These are phyloP conservation scores for Ladona fulva DNA, from an alignment of 1,140 invertebrate species.

Conservation along the genomic window DNA sequence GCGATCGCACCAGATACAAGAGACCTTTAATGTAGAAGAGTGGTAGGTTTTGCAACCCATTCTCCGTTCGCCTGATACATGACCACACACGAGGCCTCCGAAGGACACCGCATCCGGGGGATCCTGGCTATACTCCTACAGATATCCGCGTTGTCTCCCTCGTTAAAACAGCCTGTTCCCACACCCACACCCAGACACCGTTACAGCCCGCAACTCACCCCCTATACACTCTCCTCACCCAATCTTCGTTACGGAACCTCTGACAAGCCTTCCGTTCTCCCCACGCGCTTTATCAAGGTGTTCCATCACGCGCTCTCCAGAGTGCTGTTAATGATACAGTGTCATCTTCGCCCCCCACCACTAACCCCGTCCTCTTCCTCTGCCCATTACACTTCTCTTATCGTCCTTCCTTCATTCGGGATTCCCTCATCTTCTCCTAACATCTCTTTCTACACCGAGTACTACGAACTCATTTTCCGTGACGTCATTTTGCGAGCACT, in stretches of 20 bases:
- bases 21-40: too few species aligned
- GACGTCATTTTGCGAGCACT: too few species aligned
- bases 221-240: not conserved
- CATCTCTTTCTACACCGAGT: not conserved
- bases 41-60: too few species aligned
- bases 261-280: not conserved
- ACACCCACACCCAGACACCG: not conserved
- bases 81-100: not conserved
- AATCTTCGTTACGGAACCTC: not conserved
- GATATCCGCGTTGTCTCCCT: not conserved
- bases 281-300: not conserved
- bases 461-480: too few species aligned
- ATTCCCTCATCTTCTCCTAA: not conserved
- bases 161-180: not conserved
- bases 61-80: too few species aligned
- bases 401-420: too few species aligned
- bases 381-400: not conserved
- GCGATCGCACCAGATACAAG: too few species aligned
- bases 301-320: not conserved
- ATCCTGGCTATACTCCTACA: not conserved
- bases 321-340: not conserved
- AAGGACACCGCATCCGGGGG: not conserved
- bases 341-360: not conserved
- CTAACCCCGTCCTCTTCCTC: too few species aligned
- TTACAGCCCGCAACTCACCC: too few species aligned